Base-by-base conservation (phyloP, 2,113 vertebrate genomes). In the Leiothrix lutea region DNA sequence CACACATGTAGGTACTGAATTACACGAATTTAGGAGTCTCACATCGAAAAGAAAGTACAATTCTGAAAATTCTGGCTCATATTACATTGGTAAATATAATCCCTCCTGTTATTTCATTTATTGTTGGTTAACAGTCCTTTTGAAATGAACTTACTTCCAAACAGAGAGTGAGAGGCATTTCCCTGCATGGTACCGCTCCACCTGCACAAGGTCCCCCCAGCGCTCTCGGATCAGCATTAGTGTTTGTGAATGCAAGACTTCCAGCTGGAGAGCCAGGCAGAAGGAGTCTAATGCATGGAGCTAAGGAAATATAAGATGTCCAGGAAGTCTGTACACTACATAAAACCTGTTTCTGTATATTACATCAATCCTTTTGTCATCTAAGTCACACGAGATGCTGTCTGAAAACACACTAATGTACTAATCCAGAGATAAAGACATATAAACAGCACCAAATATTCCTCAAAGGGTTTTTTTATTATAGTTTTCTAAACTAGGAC, bases 121-220 rank as follows among this genome's bases (percentile, higher is more conserved):
- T 7, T 51, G 40, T 36, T 89, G 86, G n/a, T 28, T 73, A 90
- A 57, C 22, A 82, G 19, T 33, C 22, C 44, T 48, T 86, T 92
- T 79, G 65, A 94, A 96, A 79, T 86, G 24, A 67, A 98, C 99
- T 98, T 99, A 99, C 99, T 99, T 99, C 99, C 99, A 99, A 95
- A 99, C 99, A 56, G 98, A 98, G 42, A 99, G 98, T 0, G 98
- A 99, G 93, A 99, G 99, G 95, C 99, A 99, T 97, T 99, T 99
- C 67, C 99, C 99, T 12, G 99, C 98, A 61, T 99, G 88, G 47
- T 99, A 99, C 94, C 99, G 98, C 97, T 99, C 99, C 93, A 99
- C 99, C 94, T 99, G 99, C 86, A 99, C 99, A 60, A 99, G 98
- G 97, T 99, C 99, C n/a, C 99, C 99, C 99, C 99, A 99, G 42